Conservation (phyloP, 2,113 vertebrate species). For the Aspiorhynchus laticeps region DNA sequence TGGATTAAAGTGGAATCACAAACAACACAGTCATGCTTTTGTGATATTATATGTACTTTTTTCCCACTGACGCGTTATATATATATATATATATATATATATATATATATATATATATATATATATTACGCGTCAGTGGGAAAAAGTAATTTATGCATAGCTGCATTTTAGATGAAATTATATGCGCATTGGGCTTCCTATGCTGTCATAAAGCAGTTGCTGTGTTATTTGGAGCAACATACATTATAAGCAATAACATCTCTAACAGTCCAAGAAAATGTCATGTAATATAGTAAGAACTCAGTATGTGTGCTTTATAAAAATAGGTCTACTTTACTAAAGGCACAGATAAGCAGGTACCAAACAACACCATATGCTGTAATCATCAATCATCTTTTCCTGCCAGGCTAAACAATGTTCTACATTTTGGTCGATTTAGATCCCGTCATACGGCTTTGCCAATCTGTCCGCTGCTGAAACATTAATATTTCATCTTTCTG, state of each 20-base stretch:
- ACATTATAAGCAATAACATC: neutral
- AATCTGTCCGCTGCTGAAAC: conserved; percentile 40
- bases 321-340: neutral
- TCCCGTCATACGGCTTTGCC: neutral
- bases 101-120: neutral
- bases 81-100: neutral
- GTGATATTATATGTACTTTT: neutral
- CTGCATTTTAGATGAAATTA: neutral
- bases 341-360: neutral
- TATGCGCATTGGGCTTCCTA: neutral
- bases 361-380: conserved; percentile 1
- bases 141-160: neutral
- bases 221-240: neutral
- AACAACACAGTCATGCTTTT: neutral
- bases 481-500: conserved; percentile 40
- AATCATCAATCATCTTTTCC: conserved; percentile 25
- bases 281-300: neutral
- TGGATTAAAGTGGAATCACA: neutral
- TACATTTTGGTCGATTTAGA: conserved; percentile 29
- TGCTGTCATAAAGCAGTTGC: neutral
- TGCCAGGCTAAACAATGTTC: conserved; percentile 32
- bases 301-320: neutral
- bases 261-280: neutral
- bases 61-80: neutral
- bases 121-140: too few species aligned